Evolutionary conservation across 1,140 invertebrate species (phyloP).

Genomic region (Hyles vespertilio): DNA sequence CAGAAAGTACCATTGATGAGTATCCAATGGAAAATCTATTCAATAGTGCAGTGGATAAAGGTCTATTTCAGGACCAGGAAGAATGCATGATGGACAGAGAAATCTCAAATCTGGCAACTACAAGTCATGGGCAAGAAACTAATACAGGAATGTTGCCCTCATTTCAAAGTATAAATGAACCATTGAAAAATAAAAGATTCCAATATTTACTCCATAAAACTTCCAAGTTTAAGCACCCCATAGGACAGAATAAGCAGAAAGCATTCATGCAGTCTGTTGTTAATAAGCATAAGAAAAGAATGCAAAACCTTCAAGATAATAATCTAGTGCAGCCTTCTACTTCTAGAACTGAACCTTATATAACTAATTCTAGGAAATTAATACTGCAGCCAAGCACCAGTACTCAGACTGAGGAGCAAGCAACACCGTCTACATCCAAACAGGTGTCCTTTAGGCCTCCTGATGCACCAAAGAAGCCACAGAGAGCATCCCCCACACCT

Average conservation of each 20-base stretch:
- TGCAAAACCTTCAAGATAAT: constrained; percentile 46
- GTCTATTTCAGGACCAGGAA: constrained; percentile 62
- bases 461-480: constrained; percentile 53
- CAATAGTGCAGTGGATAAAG: constrained; percentile 69
- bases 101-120: constrained; percentile 67
- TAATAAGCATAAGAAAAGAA: constrained; percentile 72
- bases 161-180: constrained; percentile 69
- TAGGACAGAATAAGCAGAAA: constrained; percentile 70
- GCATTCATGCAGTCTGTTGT: constrained; percentile 72
- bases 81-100: constrained; percentile 68
- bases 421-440: constrained; percentile 58
- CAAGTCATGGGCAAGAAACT: constrained; percentile 59
- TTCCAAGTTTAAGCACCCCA: constrained; percentile 72
- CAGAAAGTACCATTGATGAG: constrained; percentile 69
- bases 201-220: constrained; percentile 74
- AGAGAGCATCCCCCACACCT: constrained; percentile 44
- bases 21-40: constrained; percentile 71
- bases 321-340: constrained; percentile 61
- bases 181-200: constrained; percentile 69
- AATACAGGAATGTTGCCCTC: constrained; percentile 52
- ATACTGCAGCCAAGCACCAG: constrained; percentile 42
- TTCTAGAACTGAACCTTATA: constrained; percentile 59
- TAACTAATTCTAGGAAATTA: constrained; percentile 47
- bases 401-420: constrained; percentile 37
- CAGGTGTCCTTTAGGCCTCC: constrained; percentile 47